phyloP scores from a whole-genome alignment of 2,113 vertebrate species.

The Sphaerodactylus townsendi region DNA sequence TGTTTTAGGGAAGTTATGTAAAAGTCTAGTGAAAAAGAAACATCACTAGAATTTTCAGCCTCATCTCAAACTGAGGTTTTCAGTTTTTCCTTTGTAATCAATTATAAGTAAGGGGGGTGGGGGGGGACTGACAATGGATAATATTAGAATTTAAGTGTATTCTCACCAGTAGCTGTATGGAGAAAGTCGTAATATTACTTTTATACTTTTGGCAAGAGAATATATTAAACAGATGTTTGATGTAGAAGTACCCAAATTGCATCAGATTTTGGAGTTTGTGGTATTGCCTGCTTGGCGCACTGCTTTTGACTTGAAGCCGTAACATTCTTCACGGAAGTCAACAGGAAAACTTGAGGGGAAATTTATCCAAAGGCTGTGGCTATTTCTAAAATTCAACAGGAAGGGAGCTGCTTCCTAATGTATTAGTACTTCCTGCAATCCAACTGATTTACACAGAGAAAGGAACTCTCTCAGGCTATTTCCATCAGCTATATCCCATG shows the following conservation, averaged over 20 bases:
- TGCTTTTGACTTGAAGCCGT: neutral
- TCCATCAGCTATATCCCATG: neutral
- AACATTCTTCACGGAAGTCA: slow-evolving; percentile 5
- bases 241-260: neutral
- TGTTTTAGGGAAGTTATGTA: neutral
- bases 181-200: neutral
- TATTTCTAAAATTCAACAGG: slow-evolving; percentile 55
- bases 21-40: neutral
- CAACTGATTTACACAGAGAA: accelerated
- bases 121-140: neutral
- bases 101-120: neutral
- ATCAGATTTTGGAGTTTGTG: too few relatives aligned
- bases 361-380: slow-evolving; percentile 40
- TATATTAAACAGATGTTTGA: neutral
- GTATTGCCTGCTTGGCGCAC: too few relatives aligned
- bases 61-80: neutral
- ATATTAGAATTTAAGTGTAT: neutral
- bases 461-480: neutral
- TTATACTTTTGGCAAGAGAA: too few relatives aligned
- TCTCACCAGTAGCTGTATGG: neutral
- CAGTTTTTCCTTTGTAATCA: neutral
- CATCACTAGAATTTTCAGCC: neutral
- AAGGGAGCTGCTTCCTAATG: slow-evolving; percentile 32
- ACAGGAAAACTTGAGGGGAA: slow-evolving; percentile 27
- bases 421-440: slow-evolving; percentile 37